These are phyloP conservation scores for Lordiphosa fenestrarum DNA, from an alignment of 2,888 invertebrate genomes.

Conservation along the genomic window DNA sequence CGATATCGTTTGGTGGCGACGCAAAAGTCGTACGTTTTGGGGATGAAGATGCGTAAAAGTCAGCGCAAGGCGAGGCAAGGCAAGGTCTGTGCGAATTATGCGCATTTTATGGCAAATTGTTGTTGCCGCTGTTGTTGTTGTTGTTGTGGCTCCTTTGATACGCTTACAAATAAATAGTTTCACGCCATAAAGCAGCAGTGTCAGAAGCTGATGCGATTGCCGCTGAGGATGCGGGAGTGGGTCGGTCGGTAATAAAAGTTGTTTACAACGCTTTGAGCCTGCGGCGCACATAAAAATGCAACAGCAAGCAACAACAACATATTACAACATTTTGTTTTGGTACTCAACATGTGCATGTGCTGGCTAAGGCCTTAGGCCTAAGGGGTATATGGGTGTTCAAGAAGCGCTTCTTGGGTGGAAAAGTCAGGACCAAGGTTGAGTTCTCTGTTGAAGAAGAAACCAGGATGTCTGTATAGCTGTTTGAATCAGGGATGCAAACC, in stretches of 20 bases:
- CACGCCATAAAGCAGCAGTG: constrained; percentile 58
- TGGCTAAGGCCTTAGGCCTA: not conserved
- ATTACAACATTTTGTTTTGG: constrained; percentile 54
- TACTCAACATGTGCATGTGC: constrained; percentile 15
- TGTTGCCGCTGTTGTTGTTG: constrained; percentile 24
- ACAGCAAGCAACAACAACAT: constrained; percentile 38
- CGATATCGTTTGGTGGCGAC: constrained; percentile 56
- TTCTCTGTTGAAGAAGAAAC: no score
- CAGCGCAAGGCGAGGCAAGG: constrained; percentile 21
- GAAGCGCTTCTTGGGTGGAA: no score
- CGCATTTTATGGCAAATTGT: constrained; percentile 57
- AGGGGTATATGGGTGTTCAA: not conserved
- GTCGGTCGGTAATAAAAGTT: constrained; percentile 59
- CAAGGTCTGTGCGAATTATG: constrained; percentile 66
- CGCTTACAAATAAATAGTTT: constrained; percentile 72
- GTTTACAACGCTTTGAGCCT: constrained; percentile 66
- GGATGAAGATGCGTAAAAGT: constrained; percentile 23
- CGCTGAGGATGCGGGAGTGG: not conserved
- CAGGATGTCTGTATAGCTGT: no score
- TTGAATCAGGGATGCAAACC: no score
- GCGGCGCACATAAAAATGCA: constrained; percentile 65
- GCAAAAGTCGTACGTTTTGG: constrained; percentile 44
- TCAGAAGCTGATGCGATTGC: constrained; percentile 2
- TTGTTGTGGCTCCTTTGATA: constrained; percentile 65
- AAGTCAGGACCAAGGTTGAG: no score